Evolutionary conservation across 1,140 invertebrate species (phyloP), one percentile per base, ranked within the genome.

Genomic region (Drosophila yakuba): DNA sequence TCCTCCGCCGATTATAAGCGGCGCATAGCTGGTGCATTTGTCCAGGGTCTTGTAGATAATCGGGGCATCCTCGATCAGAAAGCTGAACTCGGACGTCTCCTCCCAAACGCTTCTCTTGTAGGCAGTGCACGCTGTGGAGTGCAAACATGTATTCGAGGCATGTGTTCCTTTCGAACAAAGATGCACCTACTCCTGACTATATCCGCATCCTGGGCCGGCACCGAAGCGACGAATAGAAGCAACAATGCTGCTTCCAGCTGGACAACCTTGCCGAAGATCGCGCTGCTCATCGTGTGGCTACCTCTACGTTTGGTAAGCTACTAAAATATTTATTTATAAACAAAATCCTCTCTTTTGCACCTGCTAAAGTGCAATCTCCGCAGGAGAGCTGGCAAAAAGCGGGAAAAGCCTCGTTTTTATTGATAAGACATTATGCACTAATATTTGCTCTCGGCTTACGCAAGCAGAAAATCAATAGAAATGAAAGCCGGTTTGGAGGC

Each of bases 21-120:
- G 76, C 36, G 74, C 71, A 28, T 82, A 83, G 47, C 56, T 78
- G 2, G 43, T 68, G 55, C 90, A 91, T 20, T 72, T 68, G 61
- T 91, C 76, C 25, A 74, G 23, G 11, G 56, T 74, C 36, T 73
- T 76, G 12, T 51, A 54, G 15, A 57, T 58, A 20, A 73, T 61
- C 8, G 59, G 45, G 0, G 72, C 66, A 12, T 28, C 51, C 8
- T 55, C 74, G 3, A 76, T 7, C 2, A 81, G 57, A 14, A 61
- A 67, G 14, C 69, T 79, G 35, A 84, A 88, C 2, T 74, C 73
- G 2, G 61, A 57, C 15, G 60, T 58, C 25, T 73, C 62, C 10
- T 90, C 88, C 17, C 75, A 91, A 17, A 91, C 41, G 15, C 44
- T 61, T 15, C 52, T 62, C 28, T 91, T 91, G 17, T 78, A 83